Evolutionary conservation across 2,888 invertebrate species (phyloP).

Genomic region (Gari tellinella): DNA sequence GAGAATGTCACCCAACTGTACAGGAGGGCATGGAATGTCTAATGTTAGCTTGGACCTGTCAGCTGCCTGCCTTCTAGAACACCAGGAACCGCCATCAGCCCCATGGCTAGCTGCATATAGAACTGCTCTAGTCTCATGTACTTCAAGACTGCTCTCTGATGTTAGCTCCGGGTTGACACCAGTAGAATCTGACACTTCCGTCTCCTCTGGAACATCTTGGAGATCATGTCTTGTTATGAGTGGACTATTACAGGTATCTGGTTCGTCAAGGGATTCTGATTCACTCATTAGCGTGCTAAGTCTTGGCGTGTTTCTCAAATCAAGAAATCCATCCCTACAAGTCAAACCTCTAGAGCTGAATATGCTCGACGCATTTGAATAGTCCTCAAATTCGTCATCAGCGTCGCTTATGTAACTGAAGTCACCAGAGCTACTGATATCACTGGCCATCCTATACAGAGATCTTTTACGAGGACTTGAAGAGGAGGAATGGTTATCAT

Average conservation of each 20-base stretch:
- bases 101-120: no score
- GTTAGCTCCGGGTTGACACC: no score
- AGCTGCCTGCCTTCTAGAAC: not conserved
- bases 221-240: no score
- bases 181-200: no score
- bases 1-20: slow-evolving; percentile 51
- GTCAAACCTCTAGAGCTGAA: slow-evolving; percentile 46
- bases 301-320: slow-evolving; percentile 24
- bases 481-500: not conserved
- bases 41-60: slow-evolving; percentile 63
- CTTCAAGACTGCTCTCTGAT: no score
- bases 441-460: slow-evolving; percentile 44
- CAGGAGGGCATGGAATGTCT: slow-evolving; percentile 46
- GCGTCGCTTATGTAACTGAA: slow-evolving; percentile 69
- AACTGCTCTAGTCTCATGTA: no score
- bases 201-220: no score
- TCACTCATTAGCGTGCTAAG: no score
- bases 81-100: no score
- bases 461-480: slow-evolving; percentile 35
- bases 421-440: slow-evolving; percentile 56
- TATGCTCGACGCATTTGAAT: slow-evolving; percentile 62
- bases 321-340: slow-evolving; percentile 35
- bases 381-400: slow-evolving; percentile 71
- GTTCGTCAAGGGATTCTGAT: no score
- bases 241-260: no score